Conservation (phyloP, 2,113 vertebrate genomes). For the Syrmaticus mikado region DNA sequence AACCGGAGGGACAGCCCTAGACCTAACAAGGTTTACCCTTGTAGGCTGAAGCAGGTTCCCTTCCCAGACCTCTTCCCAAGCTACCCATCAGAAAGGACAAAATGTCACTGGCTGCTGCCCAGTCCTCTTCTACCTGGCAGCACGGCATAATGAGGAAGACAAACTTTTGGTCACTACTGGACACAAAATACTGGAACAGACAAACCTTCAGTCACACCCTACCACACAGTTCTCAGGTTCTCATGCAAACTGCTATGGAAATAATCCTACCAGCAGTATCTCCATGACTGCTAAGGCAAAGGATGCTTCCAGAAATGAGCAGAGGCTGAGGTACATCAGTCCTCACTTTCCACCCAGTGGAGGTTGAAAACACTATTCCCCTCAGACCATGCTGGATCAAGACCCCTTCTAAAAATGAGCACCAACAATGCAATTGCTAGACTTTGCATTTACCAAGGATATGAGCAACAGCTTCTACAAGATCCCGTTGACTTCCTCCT, state of each 20-base stretch:
- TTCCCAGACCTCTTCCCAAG: neutral
- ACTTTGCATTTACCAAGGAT: slow-evolving; percentile 87
- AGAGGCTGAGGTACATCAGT: neutral
- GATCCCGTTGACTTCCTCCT: slow-evolving; percentile 74
- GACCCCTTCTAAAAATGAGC: neutral
- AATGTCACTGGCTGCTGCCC: neutral
- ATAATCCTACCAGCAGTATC: neutral
- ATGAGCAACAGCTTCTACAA: slow-evolving; percentile 89
- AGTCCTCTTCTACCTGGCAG: neutral
- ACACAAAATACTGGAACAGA: neutral
- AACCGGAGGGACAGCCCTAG: neutral
- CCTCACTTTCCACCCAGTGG: neutral
- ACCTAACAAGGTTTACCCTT: neutral
- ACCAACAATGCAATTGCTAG: neutral
- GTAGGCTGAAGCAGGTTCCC: too few relatives aligned
- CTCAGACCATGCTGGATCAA: neutral
- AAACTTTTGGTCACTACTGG: neutral
- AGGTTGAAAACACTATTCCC: neutral
- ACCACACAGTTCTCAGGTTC: neutral
- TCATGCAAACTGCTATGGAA: neutral
- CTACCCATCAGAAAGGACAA: neutral
- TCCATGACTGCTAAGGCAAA: neutral
- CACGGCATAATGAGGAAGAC: neutral
- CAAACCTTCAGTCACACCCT: neutral
- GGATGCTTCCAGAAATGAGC: neutral